Percentiles rank a stretch among this genome's conserved stretches.
Conservation (phyloP, 2,888 invertebrate species). For the Allolobophora icterica region DNA sequence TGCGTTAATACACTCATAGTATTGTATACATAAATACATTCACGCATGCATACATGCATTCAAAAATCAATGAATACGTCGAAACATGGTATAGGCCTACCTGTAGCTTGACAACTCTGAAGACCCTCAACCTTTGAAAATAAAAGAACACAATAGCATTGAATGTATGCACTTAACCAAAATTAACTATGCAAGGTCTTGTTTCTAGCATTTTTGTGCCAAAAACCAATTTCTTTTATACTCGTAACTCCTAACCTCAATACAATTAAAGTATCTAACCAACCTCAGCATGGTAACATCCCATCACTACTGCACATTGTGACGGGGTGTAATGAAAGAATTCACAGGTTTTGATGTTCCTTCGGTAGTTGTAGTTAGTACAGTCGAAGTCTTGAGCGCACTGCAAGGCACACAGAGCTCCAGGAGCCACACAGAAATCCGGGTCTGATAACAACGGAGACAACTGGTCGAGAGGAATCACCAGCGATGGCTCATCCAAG, state of each 20-base stretch:
- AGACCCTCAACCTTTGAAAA: not conserved
- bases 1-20: not conserved
- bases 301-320: not conserved
- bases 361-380: slow-evolving; percentile 25
- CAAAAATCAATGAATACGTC: not conserved
- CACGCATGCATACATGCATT: not conserved
- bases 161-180: too few relatives aligned
- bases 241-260: too few relatives aligned
- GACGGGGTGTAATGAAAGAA: not conserved
- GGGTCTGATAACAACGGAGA: not conserved
- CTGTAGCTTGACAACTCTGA: not conserved
- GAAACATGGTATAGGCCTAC: not conserved
- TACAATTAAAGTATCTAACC: not conserved
- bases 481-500: not conserved
- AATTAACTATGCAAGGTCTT: too few relatives aligned
- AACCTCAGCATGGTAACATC: slow-evolving; percentile 20
- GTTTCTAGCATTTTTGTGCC: too few relatives aligned
- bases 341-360: not conserved
- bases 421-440: not conserved
- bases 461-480: not conserved
- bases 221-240: too few relatives aligned
- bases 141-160: not conserved
- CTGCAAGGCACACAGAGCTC: not conserved
- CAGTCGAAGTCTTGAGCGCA: not conserved
- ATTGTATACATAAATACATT: too few relatives aligned